Evolutionary conservation across 2,797 vertebrate genomes (phyloP).

Genomic region (Muscicapa striata): DNA sequence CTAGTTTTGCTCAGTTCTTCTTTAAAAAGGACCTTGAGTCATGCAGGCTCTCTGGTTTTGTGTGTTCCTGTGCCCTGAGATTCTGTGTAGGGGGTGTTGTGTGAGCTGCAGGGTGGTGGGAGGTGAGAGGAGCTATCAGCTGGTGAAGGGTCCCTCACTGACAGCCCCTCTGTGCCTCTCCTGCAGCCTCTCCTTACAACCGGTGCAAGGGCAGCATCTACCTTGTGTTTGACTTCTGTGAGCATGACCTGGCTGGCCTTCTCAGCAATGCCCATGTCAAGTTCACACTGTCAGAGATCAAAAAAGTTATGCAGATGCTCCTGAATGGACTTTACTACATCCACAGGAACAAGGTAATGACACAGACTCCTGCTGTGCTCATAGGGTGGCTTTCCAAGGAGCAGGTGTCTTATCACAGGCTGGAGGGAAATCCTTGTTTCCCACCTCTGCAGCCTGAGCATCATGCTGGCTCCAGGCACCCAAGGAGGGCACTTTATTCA

Average conservation of each 20-base stretch:
- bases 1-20: background rate
- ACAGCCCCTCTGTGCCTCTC: background rate
- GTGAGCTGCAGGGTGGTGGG: background rate
- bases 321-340: conserved; percentile 98
- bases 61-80: background rate
- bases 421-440: background rate
- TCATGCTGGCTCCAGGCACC: background rate
- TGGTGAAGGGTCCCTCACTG: background rate
- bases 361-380: background rate
- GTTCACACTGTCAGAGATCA: conserved; percentile 96
- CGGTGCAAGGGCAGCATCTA: conserved; percentile 98
- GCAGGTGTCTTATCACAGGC: background rate
- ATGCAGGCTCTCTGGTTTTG: background rate
- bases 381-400: background rate
- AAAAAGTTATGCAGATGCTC: conserved; percentile 99
- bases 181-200: conserved; percentile 92
- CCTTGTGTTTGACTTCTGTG: conserved; percentile 98
- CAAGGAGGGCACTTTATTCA: background rate
- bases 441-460: background rate
- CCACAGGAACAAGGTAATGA: conserved; percentile 94
- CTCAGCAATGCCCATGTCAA: conserved; percentile 97
- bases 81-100: background rate
- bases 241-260: conserved; percentile 95
- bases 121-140: background rate
- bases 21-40: background rate